These are phyloP conservation scores for Columba livia DNA, from an alignment of 2,113 vertebrate species.

Conservation along the genomic window DNA sequence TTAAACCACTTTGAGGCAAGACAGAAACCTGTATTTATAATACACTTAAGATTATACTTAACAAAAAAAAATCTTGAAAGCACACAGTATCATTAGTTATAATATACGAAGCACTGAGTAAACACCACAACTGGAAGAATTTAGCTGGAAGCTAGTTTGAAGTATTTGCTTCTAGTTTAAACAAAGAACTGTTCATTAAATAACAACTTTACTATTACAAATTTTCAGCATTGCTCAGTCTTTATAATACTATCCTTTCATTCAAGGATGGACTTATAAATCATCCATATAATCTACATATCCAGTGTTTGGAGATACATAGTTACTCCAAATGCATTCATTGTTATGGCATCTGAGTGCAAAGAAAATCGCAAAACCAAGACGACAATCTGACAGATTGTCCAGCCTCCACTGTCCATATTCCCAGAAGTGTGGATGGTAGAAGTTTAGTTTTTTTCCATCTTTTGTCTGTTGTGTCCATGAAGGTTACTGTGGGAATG, in stretches of 20 bases:
- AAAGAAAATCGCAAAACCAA: neutral
- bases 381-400: neutral
- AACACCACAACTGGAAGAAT: slow-evolving; percentile 19
- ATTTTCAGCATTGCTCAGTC: neutral
- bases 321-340: neutral
- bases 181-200: slow-evolving; percentile 31
- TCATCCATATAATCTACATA: neutral
- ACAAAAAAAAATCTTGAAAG: slow-evolving; percentile 36
- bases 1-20: slow-evolving; percentile 52
- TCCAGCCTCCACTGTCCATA: neutral
- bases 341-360: neutral
- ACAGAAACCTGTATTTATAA: slow-evolving; percentile 68
- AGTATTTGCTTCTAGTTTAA: neutral
- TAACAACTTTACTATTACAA: neutral
- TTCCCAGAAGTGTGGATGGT: neutral
- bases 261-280: neutral
- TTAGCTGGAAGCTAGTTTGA: slow-evolving; percentile 24
- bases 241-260: neutral
- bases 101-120: slow-evolving; percentile 17
- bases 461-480: neutral
- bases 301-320: neutral
- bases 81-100: slow-evolving; percentile 7
- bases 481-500: neutral
- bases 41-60: slow-evolving; percentile 24
- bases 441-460: neutral